These are phyloP conservation scores for Argyresthia albistria DNA, from an alignment of 2,888 invertebrate genomes.

Conservation along the genomic window DNA sequence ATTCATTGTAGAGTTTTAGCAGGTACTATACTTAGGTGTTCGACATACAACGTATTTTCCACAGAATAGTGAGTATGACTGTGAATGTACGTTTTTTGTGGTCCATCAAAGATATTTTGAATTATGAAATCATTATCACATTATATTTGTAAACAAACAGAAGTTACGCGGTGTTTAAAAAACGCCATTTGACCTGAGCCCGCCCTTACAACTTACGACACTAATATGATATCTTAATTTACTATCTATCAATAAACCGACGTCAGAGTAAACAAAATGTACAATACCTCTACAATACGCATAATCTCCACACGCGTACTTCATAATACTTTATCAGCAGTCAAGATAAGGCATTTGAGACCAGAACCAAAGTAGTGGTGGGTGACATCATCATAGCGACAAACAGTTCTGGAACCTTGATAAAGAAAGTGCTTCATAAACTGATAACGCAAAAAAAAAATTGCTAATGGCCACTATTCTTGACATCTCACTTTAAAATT, in stretches of 20 bases:
- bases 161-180: too few species aligned
- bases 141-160: too few species aligned
- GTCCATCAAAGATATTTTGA: too few species aligned
- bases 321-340: slow-evolving; percentile 47
- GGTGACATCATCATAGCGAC: slow-evolving; percentile 58
- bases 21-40: too few species aligned
- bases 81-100: background rate
- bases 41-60: too few species aligned
- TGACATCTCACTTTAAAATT: too few species aligned
- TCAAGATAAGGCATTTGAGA: slow-evolving; percentile 39
- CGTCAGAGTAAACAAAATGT: background rate
- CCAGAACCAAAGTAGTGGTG: slow-evolving; percentile 42
- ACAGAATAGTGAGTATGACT: background rate
- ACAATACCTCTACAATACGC: background rate
- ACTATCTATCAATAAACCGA: slow-evolving; percentile 1
- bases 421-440: slow-evolving; percentile 60
- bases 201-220: too few species aligned
- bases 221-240: too few species aligned
- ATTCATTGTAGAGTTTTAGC: too few species aligned
- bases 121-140: too few species aligned
- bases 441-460: slow-evolving; percentile 39
- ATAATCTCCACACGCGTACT: slow-evolving; percentile 23
- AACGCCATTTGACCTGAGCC: too few species aligned
- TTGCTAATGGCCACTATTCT: slow-evolving; percentile 27
- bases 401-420: slow-evolving; percentile 36